These are phyloP conservation scores for Mormyrus iriodes DNA, from an alignment of 2,113 vertebrate species.

Conservation along the genomic window DNA sequence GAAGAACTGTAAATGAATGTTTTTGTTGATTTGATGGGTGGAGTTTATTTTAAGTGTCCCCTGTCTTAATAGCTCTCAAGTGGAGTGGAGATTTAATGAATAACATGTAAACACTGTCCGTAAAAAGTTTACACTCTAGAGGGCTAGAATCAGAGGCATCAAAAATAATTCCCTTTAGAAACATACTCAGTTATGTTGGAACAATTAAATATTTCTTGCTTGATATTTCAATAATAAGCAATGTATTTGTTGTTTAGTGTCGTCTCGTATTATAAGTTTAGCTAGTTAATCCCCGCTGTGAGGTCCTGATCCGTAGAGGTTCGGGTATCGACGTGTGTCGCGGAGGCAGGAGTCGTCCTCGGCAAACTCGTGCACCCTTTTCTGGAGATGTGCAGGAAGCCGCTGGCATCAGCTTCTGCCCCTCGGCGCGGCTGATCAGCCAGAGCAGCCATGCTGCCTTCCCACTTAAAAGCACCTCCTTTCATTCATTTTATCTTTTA, in stretches of 20 bases:
- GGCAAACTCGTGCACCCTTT: background rate
- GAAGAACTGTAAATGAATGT: background rate
- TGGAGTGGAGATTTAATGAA: background rate
- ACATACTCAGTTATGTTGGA: background rate
- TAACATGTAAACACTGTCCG: background rate
- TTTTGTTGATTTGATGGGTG: too few relatives aligned
- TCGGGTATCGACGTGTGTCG: background rate
- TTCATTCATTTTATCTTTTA: constrained; percentile 27
- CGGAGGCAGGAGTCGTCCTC: background rate
- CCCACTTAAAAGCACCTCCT: background rate
- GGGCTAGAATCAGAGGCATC: background rate
- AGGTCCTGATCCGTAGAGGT: background rate
- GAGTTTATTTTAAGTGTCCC: background rate
- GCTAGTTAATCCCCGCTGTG: background rate
- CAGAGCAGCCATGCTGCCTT: background rate
- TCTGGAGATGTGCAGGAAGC: background rate
- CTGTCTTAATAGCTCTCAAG: background rate
- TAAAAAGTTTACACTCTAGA: background rate
- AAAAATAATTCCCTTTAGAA: background rate
- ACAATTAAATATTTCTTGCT: background rate
- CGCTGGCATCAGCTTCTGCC: background rate
- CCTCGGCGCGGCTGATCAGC: background rate
- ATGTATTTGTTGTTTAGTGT: background rate
- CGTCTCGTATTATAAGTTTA: background rate
- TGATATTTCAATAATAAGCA: background rate